phyloP scores from a whole-genome alignment of 2,888 invertebrate species.

The Dyspetes luteomarginatus region DNA sequence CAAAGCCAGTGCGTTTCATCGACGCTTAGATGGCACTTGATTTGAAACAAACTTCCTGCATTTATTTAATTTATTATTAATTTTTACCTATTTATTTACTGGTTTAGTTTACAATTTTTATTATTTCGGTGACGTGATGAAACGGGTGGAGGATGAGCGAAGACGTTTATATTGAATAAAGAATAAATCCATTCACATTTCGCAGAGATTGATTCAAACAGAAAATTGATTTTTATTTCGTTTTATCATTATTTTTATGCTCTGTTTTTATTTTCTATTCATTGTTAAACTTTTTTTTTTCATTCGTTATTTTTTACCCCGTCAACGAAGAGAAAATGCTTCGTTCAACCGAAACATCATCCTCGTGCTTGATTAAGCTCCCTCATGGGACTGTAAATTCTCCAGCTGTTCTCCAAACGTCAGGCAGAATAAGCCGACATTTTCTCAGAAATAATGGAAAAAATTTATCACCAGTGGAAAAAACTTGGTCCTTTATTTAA shows the following conservation, averaged over 20 bases:
- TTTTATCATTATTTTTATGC: neutral
- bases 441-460: slow-evolving; percentile 33
- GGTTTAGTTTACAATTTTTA: neutral
- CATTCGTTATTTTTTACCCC: neutral
- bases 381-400: slow-evolving; percentile 42
- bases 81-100: neutral
- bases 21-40: neutral
- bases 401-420: slow-evolving; percentile 1
- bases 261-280: neutral
- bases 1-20: slow-evolving; percentile 26
- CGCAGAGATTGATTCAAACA: no score
- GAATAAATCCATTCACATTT: no score
- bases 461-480: slow-evolving; percentile 4
- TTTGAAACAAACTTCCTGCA: neutral
- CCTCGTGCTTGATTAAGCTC: slow-evolving; percentile 46
- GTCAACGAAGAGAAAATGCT: slow-evolving; percentile 7
- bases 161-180: no score
- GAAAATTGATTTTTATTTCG: neutral
- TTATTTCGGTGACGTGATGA: no score
- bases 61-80: neutral
- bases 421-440: neutral
- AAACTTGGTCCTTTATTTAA: neutral
- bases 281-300: neutral
- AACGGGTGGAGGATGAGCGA: no score
- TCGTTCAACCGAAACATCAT: slow-evolving; percentile 7